Evolutionary conservation across 2,797 vertebrate species (phyloP), one percentile per base, ranked within the genome.

Genomic region (Antrozous pallidus): DNA sequence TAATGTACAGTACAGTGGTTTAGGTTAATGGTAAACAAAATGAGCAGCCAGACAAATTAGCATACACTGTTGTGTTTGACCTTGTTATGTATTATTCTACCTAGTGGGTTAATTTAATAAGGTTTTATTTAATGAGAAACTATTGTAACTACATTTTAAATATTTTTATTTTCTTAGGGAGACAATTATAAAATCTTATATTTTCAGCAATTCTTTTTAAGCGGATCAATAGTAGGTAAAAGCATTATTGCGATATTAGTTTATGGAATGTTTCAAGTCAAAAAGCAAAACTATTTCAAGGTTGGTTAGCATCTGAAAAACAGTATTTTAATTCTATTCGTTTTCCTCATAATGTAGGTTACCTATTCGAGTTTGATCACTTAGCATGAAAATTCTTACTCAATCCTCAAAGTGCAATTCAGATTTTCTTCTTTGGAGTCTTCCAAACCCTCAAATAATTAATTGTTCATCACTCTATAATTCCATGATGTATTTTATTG

Each of bases 91-190:
- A 13, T 84, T 77, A 65, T 49, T 22, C 31, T 79, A 56, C 38
- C 9, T 77, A 40, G 33, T 10, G 79, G n/a, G 47, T 93, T 61
- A 40, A 81, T 65, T 70, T 89, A 86, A 40, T 73, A 92, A 69
- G 42, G 65, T 74, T 90, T 94, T 73, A 63, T 92, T 89, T 93
- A 70, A 67, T 78, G 69, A 67, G 22, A 70, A 93, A 63, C 88
- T 65, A 63, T 40, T 75, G n/a, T 80, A 93, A 80, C 22, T 88
- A n/a, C 2, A 73, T 70, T 94, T 90, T 89, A n/a, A 75, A 92
- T 8, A 42, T 13, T 85, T 89, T 94, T 47, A 17, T 93, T 13
- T 69, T 40, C 5, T 28, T 80, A 69, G 18, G 47, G 14, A 91
- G 31, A 61, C 26, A 80, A 13, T 88, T 75, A 42, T 22, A 85